Evolutionary conservation across 2,797 vertebrate genomes (phyloP).

Genomic region (Kryptopterus vitreolus): DNA sequence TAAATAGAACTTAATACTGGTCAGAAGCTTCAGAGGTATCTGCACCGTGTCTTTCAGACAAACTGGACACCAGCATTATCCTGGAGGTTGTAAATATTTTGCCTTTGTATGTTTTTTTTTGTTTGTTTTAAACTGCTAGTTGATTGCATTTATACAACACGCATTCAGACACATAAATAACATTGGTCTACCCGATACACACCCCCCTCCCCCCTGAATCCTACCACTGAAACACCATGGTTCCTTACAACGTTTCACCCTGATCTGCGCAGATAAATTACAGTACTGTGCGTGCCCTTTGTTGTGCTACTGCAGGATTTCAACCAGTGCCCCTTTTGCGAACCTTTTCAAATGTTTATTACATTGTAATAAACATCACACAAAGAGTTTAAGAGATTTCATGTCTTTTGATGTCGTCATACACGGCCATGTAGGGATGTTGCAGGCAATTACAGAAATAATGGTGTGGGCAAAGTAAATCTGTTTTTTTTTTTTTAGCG

Average conservation of each 20-base stretch:
- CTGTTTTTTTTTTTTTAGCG: not conserved
- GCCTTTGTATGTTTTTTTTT: not conserved
- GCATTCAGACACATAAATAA: conserved; percentile 42
- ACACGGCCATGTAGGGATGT: not conserved
- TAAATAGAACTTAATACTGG: conserved; percentile 32
- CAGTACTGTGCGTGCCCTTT: conserved; percentile 19
- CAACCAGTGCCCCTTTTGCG: conserved; percentile 16
- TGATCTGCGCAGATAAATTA: conserved; percentile 25
- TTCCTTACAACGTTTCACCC: conserved; percentile 16
- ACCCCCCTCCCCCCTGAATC: too few relatives aligned
- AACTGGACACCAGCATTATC: not conserved
- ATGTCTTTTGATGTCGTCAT: not conserved
- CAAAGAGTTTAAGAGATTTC: conserved; percentile 19
- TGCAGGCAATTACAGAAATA: not conserved
- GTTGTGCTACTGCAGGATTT: conserved; percentile 29
- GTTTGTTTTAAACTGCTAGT: not conserved
- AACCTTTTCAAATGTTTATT: conserved; percentile 27
- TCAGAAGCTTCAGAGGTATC: conserved; percentile 25
- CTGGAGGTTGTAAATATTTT: conserved; percentile 18
- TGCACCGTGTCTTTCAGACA: not conserved
- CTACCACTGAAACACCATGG: conserved; percentile 14
- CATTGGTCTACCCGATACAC: conserved; percentile 54
- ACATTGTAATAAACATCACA: conserved; percentile 43
- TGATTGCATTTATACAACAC: conserved; percentile 26
- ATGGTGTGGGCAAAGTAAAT: too few relatives aligned